Conservation (phyloP, 2,113 vertebrate species). For the Takifugu flavidus region DNA sequence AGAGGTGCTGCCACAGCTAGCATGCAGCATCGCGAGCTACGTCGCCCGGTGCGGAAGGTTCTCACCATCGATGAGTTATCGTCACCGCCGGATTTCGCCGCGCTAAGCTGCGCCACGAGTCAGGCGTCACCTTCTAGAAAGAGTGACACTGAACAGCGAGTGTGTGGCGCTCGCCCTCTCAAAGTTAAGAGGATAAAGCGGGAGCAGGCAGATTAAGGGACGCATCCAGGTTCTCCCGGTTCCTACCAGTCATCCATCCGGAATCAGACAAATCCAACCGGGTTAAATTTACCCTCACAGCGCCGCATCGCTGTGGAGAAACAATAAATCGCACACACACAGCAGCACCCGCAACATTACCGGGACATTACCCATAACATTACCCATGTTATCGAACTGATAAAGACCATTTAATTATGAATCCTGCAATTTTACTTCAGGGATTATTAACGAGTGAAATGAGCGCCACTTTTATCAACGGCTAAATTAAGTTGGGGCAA, state of each 20-base stretch:
- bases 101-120: conserved; percentile 32
- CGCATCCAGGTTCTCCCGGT: conserved; percentile 47
- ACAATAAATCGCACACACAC: too few relatives aligned
- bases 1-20: conserved; percentile 13
- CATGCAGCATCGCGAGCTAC: conserved; percentile 41
- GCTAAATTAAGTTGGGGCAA: too few relatives aligned
- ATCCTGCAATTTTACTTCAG: too few relatives aligned
- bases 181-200: conserved; percentile 86
- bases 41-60: background rate
- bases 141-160: conserved; percentile 22
- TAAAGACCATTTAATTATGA: too few relatives aligned
- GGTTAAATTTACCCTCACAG: conserved; percentile 51
- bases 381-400: too few relatives aligned
- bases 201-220: conserved; percentile 77
- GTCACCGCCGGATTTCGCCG: background rate
- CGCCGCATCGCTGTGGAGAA: background rate
- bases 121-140: conserved; percentile 27
- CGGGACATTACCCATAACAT: too few relatives aligned
- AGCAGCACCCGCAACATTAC: too few relatives aligned
- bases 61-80: background rate
- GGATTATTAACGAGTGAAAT: too few relatives aligned
- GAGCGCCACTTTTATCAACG: too few relatives aligned
- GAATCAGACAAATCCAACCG: conserved; percentile 52
- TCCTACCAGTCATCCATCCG: conserved; percentile 50
- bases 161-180: conserved; percentile 38